Conservation (phyloP, 2,113 vertebrate species). For the Tachysurus vachellii region DNA sequence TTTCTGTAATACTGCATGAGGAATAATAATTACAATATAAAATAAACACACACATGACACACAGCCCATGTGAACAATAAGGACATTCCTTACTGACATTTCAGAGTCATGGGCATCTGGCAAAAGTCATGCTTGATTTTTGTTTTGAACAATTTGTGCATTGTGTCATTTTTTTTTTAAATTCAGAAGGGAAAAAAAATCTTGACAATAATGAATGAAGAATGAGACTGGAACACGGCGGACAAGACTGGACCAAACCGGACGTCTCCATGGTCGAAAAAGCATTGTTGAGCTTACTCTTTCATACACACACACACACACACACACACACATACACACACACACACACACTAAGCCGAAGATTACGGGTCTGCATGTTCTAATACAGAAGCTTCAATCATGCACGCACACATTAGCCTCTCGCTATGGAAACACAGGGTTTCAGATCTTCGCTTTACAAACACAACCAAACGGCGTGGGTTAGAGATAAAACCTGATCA, state of each 20-base stretch:
- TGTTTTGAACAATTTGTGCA: background rate
- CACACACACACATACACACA: background rate
- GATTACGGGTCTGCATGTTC: background rate
- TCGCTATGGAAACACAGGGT: constrained; percentile 23
- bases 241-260: background rate
- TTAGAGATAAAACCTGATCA: background rate
- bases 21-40: background rate
- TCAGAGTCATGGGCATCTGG: background rate
- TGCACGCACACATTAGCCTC: constrained; percentile 11
- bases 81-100: background rate
- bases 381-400: background rate
- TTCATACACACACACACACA: background rate
- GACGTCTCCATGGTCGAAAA: constrained; percentile 14
- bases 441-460: constrained; percentile 49
- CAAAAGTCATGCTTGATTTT: background rate
- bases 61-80: background rate
- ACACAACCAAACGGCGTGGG: constrained; percentile 58
- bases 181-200: background rate
- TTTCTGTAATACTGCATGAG: background rate
- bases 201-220: background rate
- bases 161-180: constrained; percentile 14
- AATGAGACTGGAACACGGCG: background rate
- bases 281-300: constrained; percentile 3
- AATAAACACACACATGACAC: constrained; percentile 1
- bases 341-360: background rate